Evolutionary conservation across 2,797 vertebrate genomes (phyloP), one percentile per base, ranked within the genome.

Genomic region (Borostomias antarcticus): DNA sequence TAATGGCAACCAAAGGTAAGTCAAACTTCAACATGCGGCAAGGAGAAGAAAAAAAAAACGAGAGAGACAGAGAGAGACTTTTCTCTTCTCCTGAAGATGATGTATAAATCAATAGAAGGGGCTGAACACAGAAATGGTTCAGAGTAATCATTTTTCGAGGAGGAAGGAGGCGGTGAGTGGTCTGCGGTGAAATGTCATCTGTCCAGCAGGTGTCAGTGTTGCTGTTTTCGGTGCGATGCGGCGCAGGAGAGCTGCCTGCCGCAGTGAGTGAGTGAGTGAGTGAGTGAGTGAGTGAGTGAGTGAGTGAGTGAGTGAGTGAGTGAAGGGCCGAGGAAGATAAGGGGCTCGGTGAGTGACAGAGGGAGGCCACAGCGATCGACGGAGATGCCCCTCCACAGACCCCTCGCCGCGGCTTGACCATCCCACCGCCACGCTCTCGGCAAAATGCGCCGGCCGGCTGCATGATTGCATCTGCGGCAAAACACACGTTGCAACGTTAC

Each of bases 201-300:
- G 59, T 64, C 87, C 92, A 90, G 89, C 83, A 93, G 92, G 90
- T 91, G 92, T 91, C 92, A 93, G 85, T 93, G 89, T 93, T 92
- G 91, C 48, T 83, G 50, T 87, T 89, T 88, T 87, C n/a, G n/a
- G n/a, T n/a, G n/a, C n/a, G 50, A 73, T n/a, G 56, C 56, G 35
- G n/a, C n/a, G n/a, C n/a, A n/a, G n/a, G 7, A 58, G n/a, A 33
- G 69, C 67, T 62, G 66, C 54, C 78, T 86, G 76, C 86, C 80
- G 88, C 88, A 88, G 78, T 81, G 81, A 35, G 50, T 81, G 81
- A 72, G 84, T 85, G 82, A 82, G 76, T 77, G 79, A 84, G 78
- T 81, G 80, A 85, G 73, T 89, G 88, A 88, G 84, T 88, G 88
- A 88, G 86, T 85, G 84, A 80, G 80, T 88, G 86, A 90, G 89